These are phyloP conservation scores for Drosophila kohkoa DNA, from an alignment of 1,140 invertebrate genomes.

Conservation along the genomic window DNA sequence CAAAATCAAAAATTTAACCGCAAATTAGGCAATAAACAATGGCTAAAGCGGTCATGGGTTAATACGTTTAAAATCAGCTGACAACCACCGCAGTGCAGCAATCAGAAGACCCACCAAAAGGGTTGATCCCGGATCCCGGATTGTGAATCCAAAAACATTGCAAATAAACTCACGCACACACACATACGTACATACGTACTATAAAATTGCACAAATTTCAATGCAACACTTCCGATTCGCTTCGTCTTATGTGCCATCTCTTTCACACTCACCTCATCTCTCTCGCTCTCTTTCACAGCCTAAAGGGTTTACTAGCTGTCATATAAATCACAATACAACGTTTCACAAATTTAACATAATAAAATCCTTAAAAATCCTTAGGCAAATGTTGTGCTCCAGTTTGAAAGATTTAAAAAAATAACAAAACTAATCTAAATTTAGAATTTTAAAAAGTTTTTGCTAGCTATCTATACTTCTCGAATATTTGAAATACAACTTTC, in stretches of 20 bases:
- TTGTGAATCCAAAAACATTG: background rate
- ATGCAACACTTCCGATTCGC: conserved; percentile 13
- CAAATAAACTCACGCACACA: conserved; percentile 18
- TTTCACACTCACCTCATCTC: background rate
- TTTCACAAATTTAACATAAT: background rate
- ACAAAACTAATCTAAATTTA: background rate
- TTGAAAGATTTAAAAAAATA: background rate
- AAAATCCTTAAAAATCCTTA: background rate
- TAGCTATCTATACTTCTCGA: no score
- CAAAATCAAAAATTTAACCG: conserved; percentile 72
- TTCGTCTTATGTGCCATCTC: background rate
- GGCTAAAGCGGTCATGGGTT: conserved; percentile 78
- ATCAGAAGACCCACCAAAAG: conserved; percentile 21
- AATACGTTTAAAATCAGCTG: conserved; percentile 75
- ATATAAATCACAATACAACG: conserved; percentile 5
- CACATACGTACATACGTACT: background rate
- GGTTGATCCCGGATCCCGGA: conserved; percentile 38
- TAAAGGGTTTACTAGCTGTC: background rate
- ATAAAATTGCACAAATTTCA: conserved; percentile 16
- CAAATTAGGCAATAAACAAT: conserved; percentile 81
- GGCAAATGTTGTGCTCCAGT: conserved; percentile 7
- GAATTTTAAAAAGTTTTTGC: no score
- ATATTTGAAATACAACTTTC: no score
- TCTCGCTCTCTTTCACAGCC: no score
- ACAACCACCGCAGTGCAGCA: conserved; percentile 25